phyloP scores from a whole-genome alignment of 2,113 vertebrate species.

The Rallus limicola region DNA sequence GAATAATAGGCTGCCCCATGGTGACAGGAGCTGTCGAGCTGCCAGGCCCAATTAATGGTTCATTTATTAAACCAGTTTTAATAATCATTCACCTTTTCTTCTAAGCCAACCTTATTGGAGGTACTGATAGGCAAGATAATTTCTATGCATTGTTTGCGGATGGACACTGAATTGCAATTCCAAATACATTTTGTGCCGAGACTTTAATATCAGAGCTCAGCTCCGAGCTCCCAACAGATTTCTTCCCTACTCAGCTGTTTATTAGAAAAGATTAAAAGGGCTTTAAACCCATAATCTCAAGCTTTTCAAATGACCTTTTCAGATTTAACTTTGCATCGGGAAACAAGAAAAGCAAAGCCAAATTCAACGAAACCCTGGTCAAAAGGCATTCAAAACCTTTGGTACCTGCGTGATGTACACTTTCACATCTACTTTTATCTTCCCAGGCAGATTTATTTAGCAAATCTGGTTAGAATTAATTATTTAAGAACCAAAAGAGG shows the following conservation, averaged over 20 bases:
- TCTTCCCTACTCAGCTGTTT: conserved; percentile 33
- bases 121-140: background rate
- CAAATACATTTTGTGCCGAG: background rate
- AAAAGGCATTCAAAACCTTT: background rate
- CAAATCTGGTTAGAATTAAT: background rate
- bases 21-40: background rate
- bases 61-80: background rate
- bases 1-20: accelerated
- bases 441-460: background rate
- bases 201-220: background rate
- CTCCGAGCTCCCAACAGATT: background rate
- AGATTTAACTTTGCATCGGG: background rate
- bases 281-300: conserved; percentile 22
- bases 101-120: background rate
- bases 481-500: background rate
- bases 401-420: accelerated
- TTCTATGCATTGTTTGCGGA: background rate
- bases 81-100: background rate
- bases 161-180: background rate
- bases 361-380: background rate
- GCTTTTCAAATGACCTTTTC: conserved; percentile 35
- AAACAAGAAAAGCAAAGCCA: background rate
- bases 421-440: background rate
- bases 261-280: conserved; percentile 53
- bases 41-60: background rate